phyloP scores from a whole-genome alignment of 1,140 invertebrate genomes.

The Teleopsis dalmanni region DNA sequence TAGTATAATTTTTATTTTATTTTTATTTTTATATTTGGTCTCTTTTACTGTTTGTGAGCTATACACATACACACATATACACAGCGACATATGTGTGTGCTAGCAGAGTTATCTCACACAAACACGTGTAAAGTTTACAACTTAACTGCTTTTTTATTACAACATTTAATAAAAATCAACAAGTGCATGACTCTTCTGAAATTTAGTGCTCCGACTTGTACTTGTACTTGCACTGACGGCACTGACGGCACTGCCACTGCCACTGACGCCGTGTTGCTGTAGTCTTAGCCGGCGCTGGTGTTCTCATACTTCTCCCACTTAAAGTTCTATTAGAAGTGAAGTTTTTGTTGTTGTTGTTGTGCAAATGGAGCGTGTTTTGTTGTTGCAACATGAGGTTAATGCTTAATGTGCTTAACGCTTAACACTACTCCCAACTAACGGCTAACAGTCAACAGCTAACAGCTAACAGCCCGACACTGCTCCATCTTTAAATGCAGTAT shows the following conservation, averaged over 20 bases:
- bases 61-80: background rate
- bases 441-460: background rate
- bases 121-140: slow-evolving; percentile 37
- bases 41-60: background rate
- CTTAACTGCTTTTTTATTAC: slow-evolving; percentile 44
- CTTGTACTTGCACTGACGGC: too few species aligned
- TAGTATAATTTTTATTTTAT: background rate
- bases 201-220: too few species aligned
- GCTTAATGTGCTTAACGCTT: background rate
- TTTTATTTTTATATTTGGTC: background rate
- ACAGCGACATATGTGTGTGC: background rate
- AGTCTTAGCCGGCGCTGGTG: slow-evolving; percentile 18
- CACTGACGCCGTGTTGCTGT: slow-evolving; percentile 5
- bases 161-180: slow-evolving; percentile 44
- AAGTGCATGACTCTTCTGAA: slow-evolving; percentile 33
- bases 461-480: too few species aligned
- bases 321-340: too few species aligned
- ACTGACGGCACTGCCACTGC: slow-evolving; percentile 23
- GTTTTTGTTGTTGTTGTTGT: too few species aligned
- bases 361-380: slow-evolving; percentile 40
- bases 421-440: too few species aligned
- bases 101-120: too few species aligned
- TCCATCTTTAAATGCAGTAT: too few species aligned
- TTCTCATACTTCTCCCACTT: too few species aligned
- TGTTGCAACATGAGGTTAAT: slow-evolving; percentile 41